These are phyloP conservation scores for Hoplostethus atlanticus DNA, from an alignment of 2,797 vertebrate species.

Conservation along the genomic window DNA sequence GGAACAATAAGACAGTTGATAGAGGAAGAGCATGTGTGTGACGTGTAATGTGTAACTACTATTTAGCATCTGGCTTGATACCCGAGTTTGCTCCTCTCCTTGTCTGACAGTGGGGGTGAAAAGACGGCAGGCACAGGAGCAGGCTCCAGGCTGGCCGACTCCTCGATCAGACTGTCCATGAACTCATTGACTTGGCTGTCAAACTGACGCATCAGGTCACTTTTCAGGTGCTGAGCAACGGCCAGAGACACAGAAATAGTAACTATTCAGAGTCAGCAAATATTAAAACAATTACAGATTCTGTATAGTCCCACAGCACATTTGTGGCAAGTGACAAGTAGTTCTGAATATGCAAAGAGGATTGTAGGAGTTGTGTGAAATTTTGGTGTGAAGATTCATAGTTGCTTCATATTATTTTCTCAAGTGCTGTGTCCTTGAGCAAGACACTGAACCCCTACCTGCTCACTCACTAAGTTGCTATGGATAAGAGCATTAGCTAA, in stretches of 20 bases:
- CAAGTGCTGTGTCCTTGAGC: too few species aligned
- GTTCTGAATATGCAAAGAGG: too few species aligned
- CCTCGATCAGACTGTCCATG: constrained; percentile 92
- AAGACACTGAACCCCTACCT: too few species aligned
- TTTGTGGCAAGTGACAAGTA: too few species aligned
- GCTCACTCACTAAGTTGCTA: too few species aligned
- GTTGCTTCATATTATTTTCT: too few species aligned
- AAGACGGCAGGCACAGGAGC: constrained; percentile 81
- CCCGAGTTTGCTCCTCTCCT: constrained; percentile 87
- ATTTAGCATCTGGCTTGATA: constrained; percentile 52
- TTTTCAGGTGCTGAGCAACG: constrained; percentile 87
- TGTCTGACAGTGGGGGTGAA: constrained; percentile 83
- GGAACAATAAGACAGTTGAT: too few species aligned
- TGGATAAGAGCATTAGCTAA: too few species aligned
- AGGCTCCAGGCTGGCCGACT: constrained; percentile 86
- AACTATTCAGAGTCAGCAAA: background rate
- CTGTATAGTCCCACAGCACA: too few species aligned
- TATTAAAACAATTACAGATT: background rate
- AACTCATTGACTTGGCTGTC: constrained; percentile 92
- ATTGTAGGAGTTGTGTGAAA: too few species aligned
- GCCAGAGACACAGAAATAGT: background rate
- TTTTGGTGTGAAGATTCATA: too few species aligned
- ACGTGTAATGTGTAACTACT: background rate
- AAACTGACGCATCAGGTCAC: constrained; percentile 91
- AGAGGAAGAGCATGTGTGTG: too few species aligned